Conservation (phyloP, 2,888 invertebrate genomes). For the Tachina grossa region DNA sequence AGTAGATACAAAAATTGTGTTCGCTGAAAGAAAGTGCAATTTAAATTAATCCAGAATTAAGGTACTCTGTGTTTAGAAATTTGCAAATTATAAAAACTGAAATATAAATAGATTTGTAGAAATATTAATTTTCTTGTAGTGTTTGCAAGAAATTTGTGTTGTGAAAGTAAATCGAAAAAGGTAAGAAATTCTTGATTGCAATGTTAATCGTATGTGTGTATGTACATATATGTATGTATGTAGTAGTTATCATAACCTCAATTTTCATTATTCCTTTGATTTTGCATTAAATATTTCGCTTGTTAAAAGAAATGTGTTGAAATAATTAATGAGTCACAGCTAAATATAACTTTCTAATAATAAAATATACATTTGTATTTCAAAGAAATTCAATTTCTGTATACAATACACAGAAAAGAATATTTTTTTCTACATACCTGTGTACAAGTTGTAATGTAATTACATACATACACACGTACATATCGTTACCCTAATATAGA, state of each 20-base stretch:
- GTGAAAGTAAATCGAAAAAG: too few species aligned
- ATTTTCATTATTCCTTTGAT: neutral
- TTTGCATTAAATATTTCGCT: neutral
- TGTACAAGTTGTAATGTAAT: too few species aligned
- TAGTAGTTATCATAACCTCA: neutral
- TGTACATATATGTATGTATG: neutral
- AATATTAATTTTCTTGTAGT: neutral
- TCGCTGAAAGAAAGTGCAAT: neutral
- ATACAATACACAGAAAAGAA: neutral
- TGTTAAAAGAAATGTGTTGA: neutral
- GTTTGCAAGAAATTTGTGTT: too few species aligned
- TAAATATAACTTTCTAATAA: conserved; percentile 41
- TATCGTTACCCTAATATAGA: too few species aligned
- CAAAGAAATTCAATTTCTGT: neutral
- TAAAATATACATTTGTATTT: neutral
- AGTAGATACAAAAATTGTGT: conserved; percentile 6
- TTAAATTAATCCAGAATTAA: neutral
- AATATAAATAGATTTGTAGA: neutral
- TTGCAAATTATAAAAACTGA: neutral
- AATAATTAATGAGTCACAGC: conserved; percentile 42
- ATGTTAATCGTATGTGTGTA: neutral
- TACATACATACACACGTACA: too few species aligned
- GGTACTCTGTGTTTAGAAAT: neutral
- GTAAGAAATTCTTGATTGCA: too few species aligned
- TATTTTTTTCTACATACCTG: too few species aligned